phyloP scores from a whole-genome alignment of 2,888 invertebrate species.

The Coelogynopora nodosa region DNA sequence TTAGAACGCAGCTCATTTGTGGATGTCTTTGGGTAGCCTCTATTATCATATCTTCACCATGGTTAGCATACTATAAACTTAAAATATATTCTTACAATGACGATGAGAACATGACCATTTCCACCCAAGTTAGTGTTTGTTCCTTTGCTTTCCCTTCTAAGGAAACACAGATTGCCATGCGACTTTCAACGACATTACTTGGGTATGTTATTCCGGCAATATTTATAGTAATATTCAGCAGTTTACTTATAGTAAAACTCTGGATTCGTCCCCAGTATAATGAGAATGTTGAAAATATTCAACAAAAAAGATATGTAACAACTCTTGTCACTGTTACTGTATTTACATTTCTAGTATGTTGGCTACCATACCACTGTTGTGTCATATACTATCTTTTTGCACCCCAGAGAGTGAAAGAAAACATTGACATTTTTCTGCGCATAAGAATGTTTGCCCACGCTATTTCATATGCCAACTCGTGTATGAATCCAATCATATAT shows the following conservation, averaged over 20 bases:
- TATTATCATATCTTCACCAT: not conserved
- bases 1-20: not conserved
- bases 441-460: not conserved
- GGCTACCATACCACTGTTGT: constrained; percentile 25
- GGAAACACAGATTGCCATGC: not conserved
- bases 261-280: constrained; percentile 1
- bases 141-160: not conserved
- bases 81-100: not conserved
- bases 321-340: constrained; percentile 36
- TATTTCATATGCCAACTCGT: not conserved
- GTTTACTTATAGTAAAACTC: not conserved
- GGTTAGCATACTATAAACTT: not conserved
- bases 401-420: not conserved
- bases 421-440: not conserved
- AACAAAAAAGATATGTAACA: not conserved
- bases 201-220: not conserved
- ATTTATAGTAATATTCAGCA: not conserved
- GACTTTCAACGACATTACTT: not conserved
- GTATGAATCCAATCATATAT: not conserved
- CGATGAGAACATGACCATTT: not conserved
- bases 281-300: not conserved
- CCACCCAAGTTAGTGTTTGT: not conserved
- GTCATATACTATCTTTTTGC: not conserved
- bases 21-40: not conserved
- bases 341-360: constrained; percentile 39